Evolutionary conservation across 1,140 invertebrate species (phyloP), one percentile per base, ranked within the genome.

Genomic region (Catajapyx aquilonaris): DNA sequence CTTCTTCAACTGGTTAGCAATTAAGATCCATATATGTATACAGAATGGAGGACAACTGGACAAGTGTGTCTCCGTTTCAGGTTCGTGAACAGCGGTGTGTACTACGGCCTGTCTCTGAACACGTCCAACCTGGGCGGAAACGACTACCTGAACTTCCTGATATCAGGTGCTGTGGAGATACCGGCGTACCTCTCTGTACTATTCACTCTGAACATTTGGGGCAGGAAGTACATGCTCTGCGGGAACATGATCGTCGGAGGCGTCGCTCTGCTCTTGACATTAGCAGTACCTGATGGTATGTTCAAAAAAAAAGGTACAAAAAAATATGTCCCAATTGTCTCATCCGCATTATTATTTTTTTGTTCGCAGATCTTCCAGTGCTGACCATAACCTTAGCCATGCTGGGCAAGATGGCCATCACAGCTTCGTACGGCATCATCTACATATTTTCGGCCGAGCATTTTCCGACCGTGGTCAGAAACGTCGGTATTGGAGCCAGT

Each of bases 371-470:
- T 35, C 52, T 64, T 36, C 54, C 54, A 2, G 71, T 65, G 62
- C 43, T 78, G n/a, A 51, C 66, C 0, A 64, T 79, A 3, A 59
- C 64, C 5, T 63, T 74, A 30, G 74, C 77, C 5, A 83, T 86
- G 76, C 52, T 77, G 31, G 80, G 76, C 5, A 86, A 86, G 59
- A 60, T 86, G 44, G 73, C 75, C 11, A 81, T 84, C 35, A 81
- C 80, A 0, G 68, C 76, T 0, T 76, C 77, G 5, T 86, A 80
- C 48, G 76, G 72, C 20, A 69, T 78, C 1, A 68, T 84, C 20
- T 85, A 83, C 47, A 64, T 85, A 31, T 81, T 76, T 49, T 75
- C 81, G 7, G 71, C 73, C 4, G 81, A 87, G 58, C 73, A 83
- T 48, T 84, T 81, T 47, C 81, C 83, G 1, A 86, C 83, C 1